Evolutionary conservation across 2,113 vertebrate genomes (phyloP), one percentile per base, ranked within the genome.

Genomic region (Stercorarius parasiticus): DNA sequence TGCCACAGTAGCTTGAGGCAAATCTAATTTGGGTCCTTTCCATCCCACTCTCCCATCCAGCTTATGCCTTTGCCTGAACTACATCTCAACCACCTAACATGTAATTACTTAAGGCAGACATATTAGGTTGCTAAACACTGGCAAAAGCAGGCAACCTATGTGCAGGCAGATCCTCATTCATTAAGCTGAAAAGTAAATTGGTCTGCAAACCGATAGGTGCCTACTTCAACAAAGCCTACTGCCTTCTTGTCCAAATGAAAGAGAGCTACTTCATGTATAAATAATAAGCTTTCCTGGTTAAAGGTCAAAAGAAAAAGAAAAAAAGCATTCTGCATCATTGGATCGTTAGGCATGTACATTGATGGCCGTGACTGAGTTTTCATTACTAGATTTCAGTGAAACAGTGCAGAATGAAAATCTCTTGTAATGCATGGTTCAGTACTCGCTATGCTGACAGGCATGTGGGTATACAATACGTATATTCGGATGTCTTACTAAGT

Each of bases 1-100:
- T 95, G 78, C 86, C 86, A 61, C 70, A 74, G 70, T 29, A 95
- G 91, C 88, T 87, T 26, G 56, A 94, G 49, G 90, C 83, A 93
- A 91, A 87, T 72, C 61, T 94, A 61, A 65, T 86, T 95, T 94
- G 93, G 83, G 88, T 77, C 77, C 30, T 86, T 92, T 93, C 96
- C 93, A 93, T 91, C 83, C 69, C 89, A 76, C 65, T 84, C 40
- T 95, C 77, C 81, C 62, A 82, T 73, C 29, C 32, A 91, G 83
- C 21, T 64, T 27, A 15, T 27, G 62, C 72, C 49, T 95, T 86
- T 94, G 94, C 85, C 85, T 93, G 86, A 92, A 93, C 67, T 90
- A 74, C 87, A 43, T 83, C 88, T 93, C 69, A 6, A 17, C 92
- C 62, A 90, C 76, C 82, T 78, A 80, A 86, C 19, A 53, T 82